These are phyloP conservation scores for Sycophila texana DNA, from an alignment of 2,888 invertebrate genomes.

Conservation along the genomic window DNA sequence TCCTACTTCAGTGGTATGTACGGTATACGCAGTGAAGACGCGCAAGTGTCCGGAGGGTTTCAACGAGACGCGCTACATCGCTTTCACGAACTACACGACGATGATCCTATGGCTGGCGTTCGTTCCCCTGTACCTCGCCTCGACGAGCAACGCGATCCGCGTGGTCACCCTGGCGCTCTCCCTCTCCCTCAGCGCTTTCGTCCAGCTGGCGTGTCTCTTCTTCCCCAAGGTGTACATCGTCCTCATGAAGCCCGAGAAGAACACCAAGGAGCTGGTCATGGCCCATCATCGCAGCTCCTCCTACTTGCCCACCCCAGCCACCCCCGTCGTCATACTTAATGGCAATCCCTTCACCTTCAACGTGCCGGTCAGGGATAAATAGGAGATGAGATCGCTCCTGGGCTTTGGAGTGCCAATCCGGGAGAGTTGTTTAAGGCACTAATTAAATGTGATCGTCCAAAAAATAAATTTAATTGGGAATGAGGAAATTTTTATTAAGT, in stretches of 20 bases:
- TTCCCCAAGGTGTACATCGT: constrained; percentile 79
- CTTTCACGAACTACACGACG: constrained; percentile 79
- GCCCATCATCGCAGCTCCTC: constrained; percentile 69
- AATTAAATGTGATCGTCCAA: too few species aligned
- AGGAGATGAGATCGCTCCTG: not conserved
- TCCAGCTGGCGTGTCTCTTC: constrained; percentile 78
- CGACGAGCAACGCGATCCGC: constrained; percentile 76
- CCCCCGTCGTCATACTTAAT: constrained; percentile 66
- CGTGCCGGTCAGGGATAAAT: constrained; percentile 19
- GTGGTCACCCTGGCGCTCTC: constrained; percentile 77
- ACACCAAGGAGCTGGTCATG: constrained; percentile 79
- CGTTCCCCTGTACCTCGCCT: constrained; percentile 77
- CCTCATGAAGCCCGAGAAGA: constrained; percentile 78
- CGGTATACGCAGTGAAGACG: constrained; percentile 78
- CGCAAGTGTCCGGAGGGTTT: constrained; percentile 80
- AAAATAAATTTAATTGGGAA: too few species aligned
- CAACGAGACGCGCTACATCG: constrained; percentile 79
- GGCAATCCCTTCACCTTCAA: constrained; percentile 61
- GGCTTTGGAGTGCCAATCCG: too few species aligned
- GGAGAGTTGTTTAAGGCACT: too few species aligned
- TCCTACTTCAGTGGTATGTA: constrained; percentile 73
- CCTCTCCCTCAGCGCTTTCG: constrained; percentile 77
- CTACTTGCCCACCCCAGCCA: constrained; percentile 64
- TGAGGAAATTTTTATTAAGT: too few species aligned
- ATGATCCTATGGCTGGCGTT: constrained; percentile 79